Evolutionary conservation across 2,888 invertebrate genomes (phyloP).

Genomic region (Caenorhabditis doughertyi): DNA sequence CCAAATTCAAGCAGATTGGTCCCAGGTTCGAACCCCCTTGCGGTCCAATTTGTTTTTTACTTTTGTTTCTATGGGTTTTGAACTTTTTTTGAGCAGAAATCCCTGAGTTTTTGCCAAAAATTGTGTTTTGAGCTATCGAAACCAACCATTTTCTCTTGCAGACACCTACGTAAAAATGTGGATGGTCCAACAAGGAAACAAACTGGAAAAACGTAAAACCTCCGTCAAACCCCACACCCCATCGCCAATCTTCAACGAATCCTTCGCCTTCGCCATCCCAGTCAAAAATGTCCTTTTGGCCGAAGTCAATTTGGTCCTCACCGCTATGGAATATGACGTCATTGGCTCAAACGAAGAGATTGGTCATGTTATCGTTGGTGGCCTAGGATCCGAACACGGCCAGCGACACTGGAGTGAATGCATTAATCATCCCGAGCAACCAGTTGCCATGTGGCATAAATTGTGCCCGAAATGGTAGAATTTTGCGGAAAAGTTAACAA

Average conservation of each 20-base stretch:
- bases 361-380: slow-evolving; percentile 81
- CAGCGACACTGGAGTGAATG: slow-evolving; percentile 80
- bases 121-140: no score
- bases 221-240: slow-evolving; percentile 78
- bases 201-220: slow-evolving; percentile 82
- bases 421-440: slow-evolving; percentile 79
- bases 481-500: background rate
- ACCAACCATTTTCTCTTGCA: slow-evolving; percentile 45
- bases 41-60: no score
- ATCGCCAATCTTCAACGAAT: slow-evolving; percentile 82
- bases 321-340: slow-evolving; percentile 82
- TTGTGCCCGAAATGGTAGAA: slow-evolving; percentile 80
- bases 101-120: no score
- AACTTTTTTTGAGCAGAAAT: no score
- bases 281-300: slow-evolving; percentile 72
- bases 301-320: slow-evolving; percentile 80
- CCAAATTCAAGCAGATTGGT: no score
- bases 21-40: no score
- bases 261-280: slow-evolving; percentile 81
- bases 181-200: slow-evolving; percentile 82
- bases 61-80: no score
- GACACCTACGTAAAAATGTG: slow-evolving; percentile 83
- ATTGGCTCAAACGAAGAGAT: slow-evolving; percentile 81
- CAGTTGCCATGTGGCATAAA: slow-evolving; percentile 81
- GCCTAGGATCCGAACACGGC: slow-evolving; percentile 78